Evolutionary conservation across 2,113 vertebrate species (phyloP), one percentile per base, ranked within the genome.

Genomic region (Ellobius talpinus): DNA sequence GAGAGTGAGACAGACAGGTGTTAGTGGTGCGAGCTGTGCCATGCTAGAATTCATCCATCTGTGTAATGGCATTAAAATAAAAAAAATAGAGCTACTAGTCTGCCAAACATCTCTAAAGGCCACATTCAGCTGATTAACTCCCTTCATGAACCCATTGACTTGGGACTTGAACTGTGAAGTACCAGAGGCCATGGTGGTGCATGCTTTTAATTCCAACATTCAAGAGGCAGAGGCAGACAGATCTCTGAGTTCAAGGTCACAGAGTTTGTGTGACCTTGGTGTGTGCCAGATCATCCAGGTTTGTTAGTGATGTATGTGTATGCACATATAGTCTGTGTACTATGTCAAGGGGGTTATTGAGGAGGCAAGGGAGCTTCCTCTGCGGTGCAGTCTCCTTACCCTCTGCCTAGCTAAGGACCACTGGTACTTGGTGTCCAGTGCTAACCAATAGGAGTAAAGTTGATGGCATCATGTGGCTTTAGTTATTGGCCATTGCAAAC

Each of bases 401-500:
- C 39, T 14, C 72, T 96, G 55, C 78, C 85, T 87, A 77, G 66
- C 8, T 93, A 82, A 93, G n/a, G 45, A 52, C 33, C 33, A 65
- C 77, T 87, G 50, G 3, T 73, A 61, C 17, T 58, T 58, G 58
- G 58, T 85, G 47, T 81, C 79, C 68, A 92, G 73, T 70, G 29
- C 76, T 86, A 86, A 96, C 47, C 39, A 72, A 92, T 90, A 82
- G 87, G 79, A 86, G 92, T 92, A 47, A 90, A 78, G 58, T 91
- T 95, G 87, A 95, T 58, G 61, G 45, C 33, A 47, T 63, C 82
- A 23, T 63, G 89, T 92, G 65, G 87, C 78, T 87, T 90, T 87
- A 85, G 50, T 95, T 95, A 89, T 58, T 93, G 86, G 65, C 63
- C 91, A 93, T 93, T 96, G 86, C 58, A 87, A 87, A 94, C 39